Base-by-base conservation (phyloP, 2,797 vertebrate genomes). In the Mus minutoides region DNA sequence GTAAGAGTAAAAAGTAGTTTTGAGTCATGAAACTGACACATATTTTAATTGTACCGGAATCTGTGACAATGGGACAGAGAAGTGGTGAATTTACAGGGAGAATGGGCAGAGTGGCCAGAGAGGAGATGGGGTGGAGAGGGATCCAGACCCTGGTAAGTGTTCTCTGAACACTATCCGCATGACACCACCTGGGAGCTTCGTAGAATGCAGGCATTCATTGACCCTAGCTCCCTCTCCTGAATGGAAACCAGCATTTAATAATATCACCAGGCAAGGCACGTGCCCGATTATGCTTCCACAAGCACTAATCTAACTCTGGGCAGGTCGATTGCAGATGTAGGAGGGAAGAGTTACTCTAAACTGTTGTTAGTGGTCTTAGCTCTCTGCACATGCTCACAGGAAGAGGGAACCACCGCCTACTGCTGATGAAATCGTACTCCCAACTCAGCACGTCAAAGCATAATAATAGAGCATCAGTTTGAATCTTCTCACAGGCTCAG, bases 271-370 rank as follows among this genome's bases (percentile, higher is more conserved):
- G 73, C 77, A 82, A 87, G 84, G 19, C 71, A 21, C 40, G 6
- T 76, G 46, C 29, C 29, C 58, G 67, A 75, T 67, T 94, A 91
- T 77, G 86, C 77, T 88, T 95, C 75, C 94, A 62, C 90, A 88
- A 96, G 22, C 5, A 31, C 40, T 73, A 34, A 49, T 83, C 40
- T 95, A 88, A 95, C 93, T 69, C 56, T 29, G 90, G 29, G 37
- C 7, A 80, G 40, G 19, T 76, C 71, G 14, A 71, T 86, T 91
- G 88, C 31, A 88, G 78, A 52, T 31, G 19, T 78, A 34, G 87
- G 94, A 78, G 52, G 76, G 14, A 82, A 71, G 79, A 3, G 43
- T 64, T n/a, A 67, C 43, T 87, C 37, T 60, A 92, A 94, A 80
- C 87, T 91, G 7, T 95, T 76, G 52, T 91, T 64, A 85, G 22